These are phyloP conservation scores for Agriopis leucophaearia DNA, from an alignment of 2,888 invertebrate species.

Conservation along the genomic window DNA sequence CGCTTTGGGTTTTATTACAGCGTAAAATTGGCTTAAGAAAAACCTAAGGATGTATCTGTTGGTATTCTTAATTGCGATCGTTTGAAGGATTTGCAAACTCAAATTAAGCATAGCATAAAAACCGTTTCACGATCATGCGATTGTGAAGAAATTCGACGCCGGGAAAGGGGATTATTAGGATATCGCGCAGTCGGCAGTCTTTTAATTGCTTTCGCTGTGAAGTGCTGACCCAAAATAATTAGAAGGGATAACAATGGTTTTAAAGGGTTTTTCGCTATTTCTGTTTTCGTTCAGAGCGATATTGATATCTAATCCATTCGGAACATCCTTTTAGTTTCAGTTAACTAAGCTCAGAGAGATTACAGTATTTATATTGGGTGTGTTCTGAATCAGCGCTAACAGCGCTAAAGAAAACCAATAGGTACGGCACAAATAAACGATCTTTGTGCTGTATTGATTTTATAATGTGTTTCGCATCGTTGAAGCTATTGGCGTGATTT, in stretches of 20 bases:
- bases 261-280: slow-evolving; percentile 46
- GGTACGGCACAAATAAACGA: no score
- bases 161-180: slow-evolving; percentile 54
- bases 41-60: slow-evolving; percentile 16
- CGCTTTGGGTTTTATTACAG: slow-evolving; percentile 8
- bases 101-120: slow-evolving; percentile 56
- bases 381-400: neutral
- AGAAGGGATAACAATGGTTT: slow-evolving; percentile 46
- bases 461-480: no score
- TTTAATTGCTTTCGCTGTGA: slow-evolving; percentile 55
- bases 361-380: neutral
- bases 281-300: slow-evolving; percentile 29
- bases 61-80: slow-evolving; percentile 37
- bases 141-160: slow-evolving; percentile 51
- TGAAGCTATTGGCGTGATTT: no score
- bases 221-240: slow-evolving; percentile 55
- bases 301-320: slow-evolving; percentile 20
- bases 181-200: slow-evolving; percentile 55
- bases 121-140: slow-evolving; percentile 51
- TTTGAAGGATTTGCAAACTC: slow-evolving; percentile 47
- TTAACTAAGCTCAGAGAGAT: neutral
- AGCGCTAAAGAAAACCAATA: no score
- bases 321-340: slow-evolving; percentile 6
- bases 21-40: slow-evolving; percentile 10
- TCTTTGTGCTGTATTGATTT: no score